Evolutionary conservation across 2,797 vertebrate species (phyloP), one percentile per base, ranked within the genome.

Genomic region (Xenentodon cancila): DNA sequence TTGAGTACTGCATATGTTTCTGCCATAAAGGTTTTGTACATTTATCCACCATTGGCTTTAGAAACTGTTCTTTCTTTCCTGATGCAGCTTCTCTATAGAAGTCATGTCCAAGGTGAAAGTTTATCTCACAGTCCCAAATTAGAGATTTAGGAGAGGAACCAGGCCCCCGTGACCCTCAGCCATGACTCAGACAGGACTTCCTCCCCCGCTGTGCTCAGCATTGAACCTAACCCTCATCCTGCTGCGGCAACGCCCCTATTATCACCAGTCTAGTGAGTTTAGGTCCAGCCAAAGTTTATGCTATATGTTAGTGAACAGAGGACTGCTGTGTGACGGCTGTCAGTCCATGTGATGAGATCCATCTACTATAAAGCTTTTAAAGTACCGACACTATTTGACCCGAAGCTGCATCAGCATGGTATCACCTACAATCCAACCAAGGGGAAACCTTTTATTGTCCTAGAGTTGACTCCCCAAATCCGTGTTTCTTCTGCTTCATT

Each of bases 171-270:
- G 69, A 84, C 73, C 84, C 58, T 71, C 68, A 65, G 58, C 78
- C 53, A 27, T 72, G 53, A 76, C 76, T 84, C 64, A 75, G 82
- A 79, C 78, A 84, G 84, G 84, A 91, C 84, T 84, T 90, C 89
- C 88, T 89, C 69, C 77, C 75, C 11, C 17, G 45, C 81, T 64
- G 80, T 48, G 81, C 83, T 80, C 70, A 79, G 73, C 76, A 80
- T 77, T 89, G 86, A 88, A 86, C 88, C 88, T 85, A 70, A 88
- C 79, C 80, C 59, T 73, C 68, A 68, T 74, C 81, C 77, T 68
- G 77, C 83, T 55, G 7, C 64, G 72, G 65, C 66, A 56, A 69
- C 61, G 22, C 63, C 65, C 57, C 55, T 54, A 68, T 51, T 20
- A 50, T 46, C 71, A 54, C 49, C 47, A 79, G 53, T 40, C 57